Base-by-base conservation (phyloP, 2,797 vertebrate species). In the Carapus acus region DNA sequence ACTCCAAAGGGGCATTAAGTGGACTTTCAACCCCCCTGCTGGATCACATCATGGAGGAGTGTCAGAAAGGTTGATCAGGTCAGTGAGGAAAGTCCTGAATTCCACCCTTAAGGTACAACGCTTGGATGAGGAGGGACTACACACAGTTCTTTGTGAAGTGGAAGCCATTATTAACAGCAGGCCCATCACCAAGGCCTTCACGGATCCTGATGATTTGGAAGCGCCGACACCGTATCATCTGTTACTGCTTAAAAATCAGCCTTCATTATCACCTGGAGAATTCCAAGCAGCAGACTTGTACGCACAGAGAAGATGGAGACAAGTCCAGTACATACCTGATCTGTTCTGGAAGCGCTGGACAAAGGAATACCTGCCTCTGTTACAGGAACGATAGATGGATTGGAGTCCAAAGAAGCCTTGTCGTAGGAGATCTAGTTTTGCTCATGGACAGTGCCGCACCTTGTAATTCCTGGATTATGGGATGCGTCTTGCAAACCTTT, bases 341-440 rank as follows among this genome's bases (percentile, higher is more conserved):
- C 16, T 43, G 11, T 54, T 54, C 15, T 54, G 52, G 42, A 53
- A 36, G 5, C 8, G 29, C 19, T 33, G 27, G 40, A 31, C 16
- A 7, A 40, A 43, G 20, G 36, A 53, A 9, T 53, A 53, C 29
- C n/a, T n/a, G n/a, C n/a, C n/a, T n/a, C n/a, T n/a, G n/a, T n/a
- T 20, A 24, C 53, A 55, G 43, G 53, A 55, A 20, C 6, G 41
- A 55, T 33, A 45, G 33, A 39, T 55, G 42, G 43, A 18, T 34
- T 22, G 53, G 53, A 15, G 43, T 55, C 4, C 22, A 55, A 36
- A 24, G 53, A 4, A 55, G 43, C 27, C 51, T 54, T n/a, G n/a
- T n/a, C n/a, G n/a, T n/a, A n/a, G n/a, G n/a, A n/a, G n/a, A n/a
- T n/a, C n/a, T n/a, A n/a, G n/a, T n/a, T n/a, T n/a, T n/a, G n/a